Conservation (phyloP, 2,888 invertebrate genomes). For the Aproaerema taeniolella region DNA sequence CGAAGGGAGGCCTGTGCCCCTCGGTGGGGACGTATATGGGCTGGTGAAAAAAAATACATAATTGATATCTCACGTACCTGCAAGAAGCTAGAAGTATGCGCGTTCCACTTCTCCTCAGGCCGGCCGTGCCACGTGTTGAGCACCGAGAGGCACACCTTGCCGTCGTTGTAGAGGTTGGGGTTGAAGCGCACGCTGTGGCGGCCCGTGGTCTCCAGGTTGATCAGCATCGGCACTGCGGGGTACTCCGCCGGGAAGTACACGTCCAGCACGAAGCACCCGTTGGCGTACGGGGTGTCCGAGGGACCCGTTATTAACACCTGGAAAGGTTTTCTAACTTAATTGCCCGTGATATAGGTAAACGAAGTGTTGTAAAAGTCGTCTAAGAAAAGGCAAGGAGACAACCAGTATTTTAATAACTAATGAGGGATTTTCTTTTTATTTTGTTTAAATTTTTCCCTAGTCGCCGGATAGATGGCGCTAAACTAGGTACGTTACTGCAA, state of each 20-base stretch:
- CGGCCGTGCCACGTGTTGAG: constrained; percentile 98
- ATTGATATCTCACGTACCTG: constrained; percentile 67
- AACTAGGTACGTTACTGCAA: no score
- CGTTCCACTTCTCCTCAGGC: constrained; percentile 98
- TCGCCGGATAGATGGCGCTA: no score
- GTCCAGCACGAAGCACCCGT: constrained; percentile 94
- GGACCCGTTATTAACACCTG: constrained; percentile 95
- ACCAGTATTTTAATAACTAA: no score
- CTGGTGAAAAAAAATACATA: no score
- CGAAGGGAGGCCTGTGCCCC: no score
- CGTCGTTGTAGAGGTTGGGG: constrained; percentile 96
- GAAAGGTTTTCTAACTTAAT: not conserved
- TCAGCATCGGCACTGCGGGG: constrained; percentile 91
- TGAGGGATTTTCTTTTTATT: no score
- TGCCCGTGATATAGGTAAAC: no score
- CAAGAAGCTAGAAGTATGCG: constrained; percentile 95
- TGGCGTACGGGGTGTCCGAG: constrained; percentile 93
- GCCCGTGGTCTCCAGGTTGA: constrained; percentile 93
- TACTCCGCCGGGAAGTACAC: constrained; percentile 92
- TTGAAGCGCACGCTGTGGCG: constrained; percentile 93
- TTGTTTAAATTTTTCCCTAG: no score
- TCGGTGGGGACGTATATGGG: no score
- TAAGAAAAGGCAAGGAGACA: no score
- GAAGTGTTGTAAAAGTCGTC: no score
- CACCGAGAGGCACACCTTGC: constrained; percentile 94